Evolutionary conservation across 2,797 vertebrate genomes (phyloP).

Genomic region (Anas flavirostris): DNA sequence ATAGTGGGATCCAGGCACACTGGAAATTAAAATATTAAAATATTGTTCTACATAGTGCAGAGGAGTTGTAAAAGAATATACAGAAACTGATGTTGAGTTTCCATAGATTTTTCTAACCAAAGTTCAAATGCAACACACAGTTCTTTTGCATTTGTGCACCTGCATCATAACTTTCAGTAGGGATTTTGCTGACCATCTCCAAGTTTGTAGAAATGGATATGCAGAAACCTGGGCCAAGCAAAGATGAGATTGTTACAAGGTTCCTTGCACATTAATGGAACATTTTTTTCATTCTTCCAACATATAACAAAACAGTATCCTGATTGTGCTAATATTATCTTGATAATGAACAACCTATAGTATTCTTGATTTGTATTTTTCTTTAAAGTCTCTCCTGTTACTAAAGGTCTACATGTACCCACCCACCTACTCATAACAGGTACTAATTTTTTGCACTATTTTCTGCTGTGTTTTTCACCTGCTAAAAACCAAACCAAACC

Average conservation of each 20-base stretch:
- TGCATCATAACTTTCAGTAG: neutral
- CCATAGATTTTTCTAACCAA: neutral
- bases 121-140: neutral
- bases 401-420: fast-evolving
- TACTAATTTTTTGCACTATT: neutral
- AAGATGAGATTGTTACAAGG: neutral
- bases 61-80: neutral
- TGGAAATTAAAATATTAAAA: neutral
- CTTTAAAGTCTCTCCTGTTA: neutral
- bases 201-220: neutral
- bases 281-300: neutral
- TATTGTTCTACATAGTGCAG: neutral
- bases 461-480: neutral
- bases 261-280: neutral
- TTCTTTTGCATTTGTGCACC: neutral
- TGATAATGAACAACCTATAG: neutral
- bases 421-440: neutral
- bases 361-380: neutral
- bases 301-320: fast-evolving
- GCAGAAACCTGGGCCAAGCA: neutral
- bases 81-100: neutral
- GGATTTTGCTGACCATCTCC: neutral
- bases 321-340: neutral
- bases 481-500: neutral
- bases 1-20: neutral